These are phyloP conservation scores for Dyspetes luteomarginatus DNA, from an alignment of 2,888 invertebrate species.

Conservation along the genomic window DNA sequence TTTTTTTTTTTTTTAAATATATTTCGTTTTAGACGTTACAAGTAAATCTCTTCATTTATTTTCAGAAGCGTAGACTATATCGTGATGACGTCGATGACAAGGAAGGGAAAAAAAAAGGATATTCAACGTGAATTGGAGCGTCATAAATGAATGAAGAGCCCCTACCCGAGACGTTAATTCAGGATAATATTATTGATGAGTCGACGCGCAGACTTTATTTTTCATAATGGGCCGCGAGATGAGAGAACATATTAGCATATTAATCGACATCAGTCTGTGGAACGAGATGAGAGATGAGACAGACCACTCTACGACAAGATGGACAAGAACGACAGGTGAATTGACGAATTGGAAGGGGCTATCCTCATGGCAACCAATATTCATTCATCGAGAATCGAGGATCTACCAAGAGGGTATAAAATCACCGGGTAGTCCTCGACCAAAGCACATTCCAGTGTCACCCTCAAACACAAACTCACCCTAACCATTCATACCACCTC, in stretches of 20 bases:
- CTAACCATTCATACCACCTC: neutral
- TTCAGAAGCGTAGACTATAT: neutral
- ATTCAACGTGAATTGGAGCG: slow-evolving; percentile 34
- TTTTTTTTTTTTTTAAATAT: neutral
- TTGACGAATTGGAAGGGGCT: slow-evolving; percentile 59
- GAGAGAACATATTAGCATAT: slow-evolving; percentile 75
- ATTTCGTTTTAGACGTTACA: neutral
- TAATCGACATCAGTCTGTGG: slow-evolving; percentile 75
- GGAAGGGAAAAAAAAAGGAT: slow-evolving; percentile 27
- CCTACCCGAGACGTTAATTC: slow-evolving; percentile 65
- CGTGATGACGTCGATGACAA: neutral
- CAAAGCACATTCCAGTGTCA: slow-evolving; percentile 69
- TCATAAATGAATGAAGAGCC: slow-evolving; percentile 39
- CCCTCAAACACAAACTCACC: slow-evolving; percentile 55
- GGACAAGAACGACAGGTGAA: slow-evolving; percentile 63
- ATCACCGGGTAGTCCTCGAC: slow-evolving; percentile 66
- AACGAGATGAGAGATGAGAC: slow-evolving; percentile 19
- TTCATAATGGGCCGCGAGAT: slow-evolving; percentile 66
- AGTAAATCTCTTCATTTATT: slow-evolving; percentile 5
- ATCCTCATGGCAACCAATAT: slow-evolving; percentile 71
- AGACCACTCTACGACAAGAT: slow-evolving; percentile 66
- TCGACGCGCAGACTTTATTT: slow-evolving; percentile 67
- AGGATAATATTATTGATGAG: slow-evolving; percentile 72
- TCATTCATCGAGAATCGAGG: slow-evolving; percentile 53
- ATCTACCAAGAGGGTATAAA: slow-evolving; percentile 70